Evolutionary conservation across 2,888 invertebrate species (phyloP).

Genomic region (Fragum fragum): DNA sequence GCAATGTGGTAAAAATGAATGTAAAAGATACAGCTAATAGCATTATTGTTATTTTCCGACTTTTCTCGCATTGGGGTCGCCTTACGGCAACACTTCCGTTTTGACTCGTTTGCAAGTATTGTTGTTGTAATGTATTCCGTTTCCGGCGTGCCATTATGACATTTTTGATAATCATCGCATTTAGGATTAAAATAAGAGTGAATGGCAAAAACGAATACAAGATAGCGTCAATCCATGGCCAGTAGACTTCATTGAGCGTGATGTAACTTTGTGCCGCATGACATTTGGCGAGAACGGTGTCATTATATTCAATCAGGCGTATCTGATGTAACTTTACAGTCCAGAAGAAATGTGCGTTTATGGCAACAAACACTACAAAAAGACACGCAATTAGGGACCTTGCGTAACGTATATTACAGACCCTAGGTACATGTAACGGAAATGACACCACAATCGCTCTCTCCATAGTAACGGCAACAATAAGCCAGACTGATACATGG

Average conservation of each 20-base stretch:
- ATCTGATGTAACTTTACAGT: slow-evolving; percentile 65
- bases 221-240: slow-evolving; percentile 84
- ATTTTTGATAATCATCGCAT: slow-evolving; percentile 59
- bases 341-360: slow-evolving; percentile 80
- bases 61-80: slow-evolving; percentile 55
- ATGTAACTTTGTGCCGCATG: slow-evolving; percentile 61
- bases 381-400: slow-evolving; percentile 67
- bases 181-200: slow-evolving; percentile 72
- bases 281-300: slow-evolving; percentile 55
- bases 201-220: slow-evolving; percentile 84
- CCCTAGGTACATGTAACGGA: slow-evolving; percentile 75
- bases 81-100: not conserved
- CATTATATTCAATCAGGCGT: slow-evolving; percentile 21
- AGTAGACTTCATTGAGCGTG: slow-evolving; percentile 73
- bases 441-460: slow-evolving; percentile 79
- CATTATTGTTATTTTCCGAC: slow-evolving; percentile 82
- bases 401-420: slow-evolving; percentile 75
- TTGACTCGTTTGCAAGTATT: slow-evolving; percentile 29
- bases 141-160: slow-evolving; percentile 56
- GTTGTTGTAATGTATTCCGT: slow-evolving; percentile 45
- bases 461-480: slow-evolving; percentile 75
- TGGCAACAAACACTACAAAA: slow-evolving; percentile 58
- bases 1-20: slow-evolving; percentile 82
- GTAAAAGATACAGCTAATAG: slow-evolving; percentile 83
- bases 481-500: slow-evolving; percentile 83